Evolutionary conservation across 2,888 invertebrate species (phyloP), one percentile per base, ranked within the genome.

Genomic region (Priapulus caudatus): DNA sequence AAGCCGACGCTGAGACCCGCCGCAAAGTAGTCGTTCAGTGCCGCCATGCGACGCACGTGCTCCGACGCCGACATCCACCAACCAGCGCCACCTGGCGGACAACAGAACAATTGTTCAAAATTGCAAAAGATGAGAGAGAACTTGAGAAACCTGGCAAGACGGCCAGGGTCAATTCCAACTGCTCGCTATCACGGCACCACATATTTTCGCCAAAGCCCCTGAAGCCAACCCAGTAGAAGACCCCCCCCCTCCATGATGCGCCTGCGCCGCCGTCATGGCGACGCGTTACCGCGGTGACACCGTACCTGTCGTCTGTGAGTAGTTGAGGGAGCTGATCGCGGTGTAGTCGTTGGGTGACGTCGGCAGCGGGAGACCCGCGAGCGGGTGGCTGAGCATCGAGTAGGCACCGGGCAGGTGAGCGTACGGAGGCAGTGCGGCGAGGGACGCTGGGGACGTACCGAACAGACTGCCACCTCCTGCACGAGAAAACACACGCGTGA

Each of bases 21-120:
- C n/a, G 33, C 33, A 33, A 33, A 33, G n/a, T 33, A 33, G n/a
- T 33, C 33, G n/a, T 33, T 33, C 10, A 33, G 33, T 33, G 33
- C 33, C n/a, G 33, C 33, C 33, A 33, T 33, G 10, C 33, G 33
- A 33, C 33, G 33, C 10, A 33, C 33, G 33, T 33, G 33, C n/a
- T 33, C 33, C 33, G 33, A 33, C 10, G 33, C 33, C 10, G 10
- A 10, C 33, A 33, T 10, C 33, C 33, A 33, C 33, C 33, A 33
- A 10, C 10, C n/a, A 33, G 10, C 33, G 10, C 33, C 33, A 10
- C 33, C 33, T 33, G n/a, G 10, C 10, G n/a, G 10, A 33, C 10
- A 33, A n/a, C n/a, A n/a, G 10, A 33, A 33, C n/a, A 10, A 33
- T 33, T 33, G n/a, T n/a, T 33, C n/a, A 33, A 33, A 10, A 33